A percentile compares a stretch with the other conserved stretches of the same genome.
phyloP scores from a whole-genome alignment of 2,888 invertebrate species.

The Heliconius ismenius region DNA sequence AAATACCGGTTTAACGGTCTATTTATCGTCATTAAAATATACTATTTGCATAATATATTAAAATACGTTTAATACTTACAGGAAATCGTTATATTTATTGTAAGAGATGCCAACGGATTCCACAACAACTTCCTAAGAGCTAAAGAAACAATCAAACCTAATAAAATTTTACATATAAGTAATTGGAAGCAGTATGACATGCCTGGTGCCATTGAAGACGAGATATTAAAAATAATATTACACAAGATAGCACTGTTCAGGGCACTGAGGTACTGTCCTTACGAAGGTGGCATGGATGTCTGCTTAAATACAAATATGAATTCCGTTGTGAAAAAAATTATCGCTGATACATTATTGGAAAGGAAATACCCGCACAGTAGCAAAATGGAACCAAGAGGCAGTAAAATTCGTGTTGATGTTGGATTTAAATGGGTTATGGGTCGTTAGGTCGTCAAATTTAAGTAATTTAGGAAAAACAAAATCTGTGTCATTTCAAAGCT shows the following conservation, averaged over 20 bases:
- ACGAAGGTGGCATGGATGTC: conserved; percentile 15
- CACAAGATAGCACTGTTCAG: conserved; percentile 30
- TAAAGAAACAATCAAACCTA: neutral
- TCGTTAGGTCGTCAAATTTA: neutral
- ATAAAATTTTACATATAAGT: conserved; percentile 40
- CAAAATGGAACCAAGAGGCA: neutral
- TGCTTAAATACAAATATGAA: conserved; percentile 6
- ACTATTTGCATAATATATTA: neutral
- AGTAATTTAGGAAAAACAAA: neutral
- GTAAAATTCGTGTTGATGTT: neutral
- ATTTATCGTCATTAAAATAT: neutral
- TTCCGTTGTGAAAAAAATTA: conserved; percentile 13
- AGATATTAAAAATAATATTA: conserved; percentile 31
- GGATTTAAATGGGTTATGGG: neutral
- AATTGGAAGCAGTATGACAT: conserved; percentile 51
- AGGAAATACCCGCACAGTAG: neutral
- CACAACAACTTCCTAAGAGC: neutral
- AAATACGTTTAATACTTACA: neutral
- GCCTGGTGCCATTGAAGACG: conserved; percentile 40
- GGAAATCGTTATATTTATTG: neutral
- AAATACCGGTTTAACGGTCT: neutral
- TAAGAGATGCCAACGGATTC: neutral
- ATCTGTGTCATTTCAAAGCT: neutral
- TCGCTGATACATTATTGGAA: neutral
- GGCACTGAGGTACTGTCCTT: conserved; percentile 49